These are phyloP conservation scores for Pseudomyrmex dendroicus DNA, from an alignment of 1,140 invertebrate genomes.

Conservation along the genomic window DNA sequence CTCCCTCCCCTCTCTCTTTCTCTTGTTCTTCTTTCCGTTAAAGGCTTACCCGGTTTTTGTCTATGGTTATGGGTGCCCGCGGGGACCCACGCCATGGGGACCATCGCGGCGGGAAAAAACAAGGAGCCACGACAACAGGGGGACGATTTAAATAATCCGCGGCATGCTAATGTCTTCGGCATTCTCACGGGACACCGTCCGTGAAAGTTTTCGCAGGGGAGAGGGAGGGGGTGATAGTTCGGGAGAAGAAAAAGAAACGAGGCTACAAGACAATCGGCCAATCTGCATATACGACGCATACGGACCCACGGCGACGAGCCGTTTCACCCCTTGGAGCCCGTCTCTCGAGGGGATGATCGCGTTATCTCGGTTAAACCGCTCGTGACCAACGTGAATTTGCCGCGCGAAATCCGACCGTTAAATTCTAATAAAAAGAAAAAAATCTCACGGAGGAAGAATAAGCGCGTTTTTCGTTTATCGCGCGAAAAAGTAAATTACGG, in stretches of 20 bases:
- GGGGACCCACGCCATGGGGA: slow-evolving; percentile 63
- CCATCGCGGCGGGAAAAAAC: slow-evolving; percentile 71
- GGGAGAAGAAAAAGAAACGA: slow-evolving; percentile 65
- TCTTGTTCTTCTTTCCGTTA: slow-evolving; percentile 6
- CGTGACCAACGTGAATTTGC: slow-evolving; percentile 17
- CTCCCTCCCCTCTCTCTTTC: not conserved
- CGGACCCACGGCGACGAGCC: slow-evolving; percentile 34
- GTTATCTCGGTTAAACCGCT: slow-evolving; percentile 51
- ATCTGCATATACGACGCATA: slow-evolving; percentile 73
- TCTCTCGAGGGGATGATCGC: slow-evolving; percentile 61
- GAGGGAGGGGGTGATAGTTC: slow-evolving; percentile 29
- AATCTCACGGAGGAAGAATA: not conserved
- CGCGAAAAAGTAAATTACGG: too few relatives aligned
- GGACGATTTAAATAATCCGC: slow-evolving; percentile 80
- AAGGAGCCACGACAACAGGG: slow-evolving; percentile 76
- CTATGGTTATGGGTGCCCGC: slow-evolving; percentile 62
- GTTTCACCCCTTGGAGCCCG: slow-evolving; percentile 27
- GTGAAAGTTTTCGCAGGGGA: slow-evolving; percentile 18
- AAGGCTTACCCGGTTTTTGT: slow-evolving; percentile 70
- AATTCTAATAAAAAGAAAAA: not conserved
- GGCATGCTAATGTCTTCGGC: slow-evolving; percentile 77
- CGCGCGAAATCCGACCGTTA: slow-evolving; percentile 4
- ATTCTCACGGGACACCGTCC: slow-evolving; percentile 73
- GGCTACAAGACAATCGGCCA: slow-evolving; percentile 75
- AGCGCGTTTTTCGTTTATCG: too few relatives aligned